These are phyloP conservation scores for Halcyon smyrnensis DNA, from an alignment of 2,797 vertebrate species.

Conservation along the genomic window DNA sequence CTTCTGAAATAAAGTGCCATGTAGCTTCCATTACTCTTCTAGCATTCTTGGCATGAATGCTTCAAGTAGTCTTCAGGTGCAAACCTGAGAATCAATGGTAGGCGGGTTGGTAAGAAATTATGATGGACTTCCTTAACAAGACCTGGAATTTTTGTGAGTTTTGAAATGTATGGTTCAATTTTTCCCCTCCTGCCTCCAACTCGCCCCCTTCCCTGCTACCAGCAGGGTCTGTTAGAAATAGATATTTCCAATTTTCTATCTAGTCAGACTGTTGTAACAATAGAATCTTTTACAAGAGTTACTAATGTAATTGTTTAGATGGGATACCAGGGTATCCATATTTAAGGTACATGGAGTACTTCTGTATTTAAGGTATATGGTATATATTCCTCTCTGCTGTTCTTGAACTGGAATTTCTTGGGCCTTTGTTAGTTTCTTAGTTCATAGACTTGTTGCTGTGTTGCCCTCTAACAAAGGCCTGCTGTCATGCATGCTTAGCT, in stretches of 20 bases:
- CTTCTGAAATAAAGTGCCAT: not conserved
- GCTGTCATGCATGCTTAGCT: not conserved
- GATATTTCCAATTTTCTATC: not conserved
- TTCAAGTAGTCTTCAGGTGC: not conserved
- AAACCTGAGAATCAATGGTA: not conserved
- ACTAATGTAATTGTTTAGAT: not conserved
- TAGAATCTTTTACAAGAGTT: not conserved
- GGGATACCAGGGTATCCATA: not conserved
- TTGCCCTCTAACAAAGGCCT: not conserved
- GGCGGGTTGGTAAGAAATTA: not conserved
- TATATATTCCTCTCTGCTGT: not conserved
- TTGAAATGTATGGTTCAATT: not conserved
- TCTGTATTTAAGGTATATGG: not conserved
- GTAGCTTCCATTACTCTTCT: not conserved
- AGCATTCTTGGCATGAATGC: not conserved
- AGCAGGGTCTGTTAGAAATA: not conserved
- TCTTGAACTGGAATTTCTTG: not conserved
- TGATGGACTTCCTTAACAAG: fast-evolving
- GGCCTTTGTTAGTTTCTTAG: not conserved
- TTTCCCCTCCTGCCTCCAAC: not conserved
- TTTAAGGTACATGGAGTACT: not conserved
- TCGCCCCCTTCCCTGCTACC: fast-evolving
- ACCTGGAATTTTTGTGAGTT: not conserved
- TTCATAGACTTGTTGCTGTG: not conserved
- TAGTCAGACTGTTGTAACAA: not conserved